Evolutionary conservation across 2,888 invertebrate species (phyloP), one percentile per base, ranked within the genome.

Genomic region (Matsumyia berberina): DNA sequence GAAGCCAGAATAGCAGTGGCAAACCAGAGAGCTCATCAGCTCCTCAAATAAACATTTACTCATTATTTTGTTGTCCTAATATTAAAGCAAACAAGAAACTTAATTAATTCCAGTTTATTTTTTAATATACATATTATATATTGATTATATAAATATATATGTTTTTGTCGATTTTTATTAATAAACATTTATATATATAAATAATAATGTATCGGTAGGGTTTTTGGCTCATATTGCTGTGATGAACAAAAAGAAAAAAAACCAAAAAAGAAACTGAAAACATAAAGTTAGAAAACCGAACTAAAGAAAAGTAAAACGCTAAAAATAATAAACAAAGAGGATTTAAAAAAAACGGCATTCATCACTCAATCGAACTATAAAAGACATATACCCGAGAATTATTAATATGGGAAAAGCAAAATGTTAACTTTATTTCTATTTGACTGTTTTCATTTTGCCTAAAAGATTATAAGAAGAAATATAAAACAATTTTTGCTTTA

Each of bases 1-100:
- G 97, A 97, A 94, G 96, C 96, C 91, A 96, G 98, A 94, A 98
- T 98, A 95, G 96, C 96, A 92, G 96, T 97, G 92, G 98, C 98
- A 91, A 99, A 99, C 94, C 97, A 98, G 93, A 95, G 98, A 91
- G 98, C 98, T 91, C 97, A 97, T 93, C 98, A 98, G 93, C 96
- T 99, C 91, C 96, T 98, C 93, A 97, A 97, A 95, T 96, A 96
- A 94, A 93, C 46, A 62, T 39, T 58, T 82, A 76, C 76, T 86
- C 80, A 76, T 86, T 86, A 66, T 85, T 87, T 78, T 85, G 58
- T 62, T 79, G 64, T 86, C 86, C 70, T 87, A 80, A 81, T 73
- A 66, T 82, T 87, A 79, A 85, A 74, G 37, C 49, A 69, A 58
- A 60, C 60, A 42, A 62, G 44, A 42, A 42, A 57, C 9, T 77